Evolutionary conservation across 1,140 invertebrate species (phyloP), one percentile per base, ranked within the genome.

Genomic region (Hycleus cichorii): DNA sequence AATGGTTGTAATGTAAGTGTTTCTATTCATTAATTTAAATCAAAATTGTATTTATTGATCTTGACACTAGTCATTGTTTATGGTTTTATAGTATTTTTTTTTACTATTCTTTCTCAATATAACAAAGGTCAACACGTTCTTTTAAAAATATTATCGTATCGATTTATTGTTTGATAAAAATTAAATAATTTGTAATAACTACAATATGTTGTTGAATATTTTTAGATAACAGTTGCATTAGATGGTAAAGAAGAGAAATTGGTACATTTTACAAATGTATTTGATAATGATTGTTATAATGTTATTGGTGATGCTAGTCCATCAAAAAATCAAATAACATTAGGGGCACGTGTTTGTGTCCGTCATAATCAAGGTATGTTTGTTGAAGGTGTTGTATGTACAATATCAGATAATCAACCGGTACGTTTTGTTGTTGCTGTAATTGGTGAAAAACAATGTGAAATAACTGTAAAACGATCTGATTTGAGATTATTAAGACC

Each of bases 231-330:
- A 47, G 84, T 93, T 18, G 80, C 87, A 70, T 81, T 93, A 60
- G 90, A 93, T 75, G 75, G 77, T 63, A 78, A 81, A 54, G 81
- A 82, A 46, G 78, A 78, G 38, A 82, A 85, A 58, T 68, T 82
- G 12, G 76, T 85, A 48, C 79, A 81, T 75, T 75, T 78, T 68
- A 78, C 74, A 72, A 85, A 89, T 74, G 80, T 89, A 56, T 82
- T 93, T 65, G 86, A 85, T 67, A 77, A 80, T 62, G 84, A 88
- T 64, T 89, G 88, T 71, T 89, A 83, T 73, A 90, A 95, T 75
- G 84, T 98, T 64, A 94, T 98, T 65, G 86, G 91, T 73, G 93
- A 97, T 75, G 91, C 93, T 62, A 90, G 90, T 74, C 95, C 95
- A 38, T 86, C 89, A 64, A 81, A 87, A 52, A 85, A 82, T 47